Evolutionary conservation across 2,888 invertebrate genomes (phyloP).

Genomic region (Caradrina clavipalpis): DNA sequence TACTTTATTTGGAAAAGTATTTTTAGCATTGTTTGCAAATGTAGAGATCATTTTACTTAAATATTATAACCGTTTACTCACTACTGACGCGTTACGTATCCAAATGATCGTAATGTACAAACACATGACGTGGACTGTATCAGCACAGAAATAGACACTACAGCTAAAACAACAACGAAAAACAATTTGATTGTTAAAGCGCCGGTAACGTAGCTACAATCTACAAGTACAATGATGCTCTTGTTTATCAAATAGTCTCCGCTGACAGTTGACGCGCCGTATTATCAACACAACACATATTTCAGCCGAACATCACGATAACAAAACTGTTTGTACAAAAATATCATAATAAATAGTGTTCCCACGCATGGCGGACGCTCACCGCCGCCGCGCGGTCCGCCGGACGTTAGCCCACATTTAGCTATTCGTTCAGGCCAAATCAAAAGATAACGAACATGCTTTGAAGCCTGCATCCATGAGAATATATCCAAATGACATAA

Average conservation of each 20-base stretch:
- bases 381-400: neutral
- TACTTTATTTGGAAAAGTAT: conserved; percentile 4
- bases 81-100: neutral
- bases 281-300: conserved; percentile 46
- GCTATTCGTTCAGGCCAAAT: conserved; percentile 47
- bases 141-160: conserved; percentile 29
- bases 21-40: conserved; percentile 6
- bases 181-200: conserved; percentile 46
- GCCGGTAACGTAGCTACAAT: conserved; percentile 16
- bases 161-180: conserved; percentile 38
- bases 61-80: neutral
- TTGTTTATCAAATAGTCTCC: conserved; percentile 56
- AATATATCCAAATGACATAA: conserved; percentile 36
- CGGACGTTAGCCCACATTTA: conserved; percentile 52
- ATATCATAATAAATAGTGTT: conserved; percentile 45
- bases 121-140: conserved; percentile 22
- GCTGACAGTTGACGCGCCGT: conserved; percentile 41
- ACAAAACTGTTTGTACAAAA: conserved; percentile 47
- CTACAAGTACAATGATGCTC: conserved; percentile 36
- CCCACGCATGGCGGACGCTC: conserved; percentile 26
- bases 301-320: conserved; percentile 50
- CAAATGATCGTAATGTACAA: conserved; percentile 7
- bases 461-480: conserved; percentile 13
- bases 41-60: neutral
- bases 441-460: conserved; percentile 35